Evolutionary conservation across 2,797 vertebrate genomes (phyloP).

Genomic region (Alfaro cultratus): DNA sequence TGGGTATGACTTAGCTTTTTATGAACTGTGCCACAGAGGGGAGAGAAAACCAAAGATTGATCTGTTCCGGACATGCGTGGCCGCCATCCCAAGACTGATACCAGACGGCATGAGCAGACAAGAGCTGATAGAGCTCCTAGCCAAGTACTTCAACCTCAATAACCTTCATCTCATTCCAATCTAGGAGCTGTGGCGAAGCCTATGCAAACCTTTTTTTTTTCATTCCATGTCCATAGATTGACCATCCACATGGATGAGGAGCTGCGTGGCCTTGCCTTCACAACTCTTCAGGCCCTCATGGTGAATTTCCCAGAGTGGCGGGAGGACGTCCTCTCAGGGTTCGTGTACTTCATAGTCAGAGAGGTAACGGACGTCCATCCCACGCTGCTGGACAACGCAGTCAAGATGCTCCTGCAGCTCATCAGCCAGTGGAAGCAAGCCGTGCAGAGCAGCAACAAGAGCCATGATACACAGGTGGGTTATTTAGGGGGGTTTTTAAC

Average conservation of each 20-base stretch:
- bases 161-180: neutral
- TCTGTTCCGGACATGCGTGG: conserved; percentile 97
- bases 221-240: conserved; percentile 77
- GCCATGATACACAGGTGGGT: conserved; percentile 86
- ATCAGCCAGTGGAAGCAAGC: conserved; percentile 98
- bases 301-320: conserved; percentile 98
- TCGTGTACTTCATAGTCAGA: conserved; percentile 95
- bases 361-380: conserved; percentile 97
- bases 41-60: conserved; percentile 99
- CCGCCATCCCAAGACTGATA: conserved; percentile 96
- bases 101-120: conserved; percentile 99
- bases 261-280: conserved; percentile 95
- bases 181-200: neutral
- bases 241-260: conserved; percentile 99
- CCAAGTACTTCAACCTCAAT: conserved; percentile 84
- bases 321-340: conserved; percentile 97
- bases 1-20: conserved; percentile 11
- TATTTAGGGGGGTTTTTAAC: neutral
- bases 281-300: conserved; percentile 98
- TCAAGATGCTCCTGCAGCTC: conserved; percentile 98
- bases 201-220: neutral
- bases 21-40: conserved; percentile 81
- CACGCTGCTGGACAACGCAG: conserved; percentile 94
- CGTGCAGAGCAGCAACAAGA: conserved; percentile 91
- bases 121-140: conserved; percentile 96